These are phyloP conservation scores for Oeneis ivallda DNA, from an alignment of 2,888 invertebrate species.

Conservation along the genomic window DNA sequence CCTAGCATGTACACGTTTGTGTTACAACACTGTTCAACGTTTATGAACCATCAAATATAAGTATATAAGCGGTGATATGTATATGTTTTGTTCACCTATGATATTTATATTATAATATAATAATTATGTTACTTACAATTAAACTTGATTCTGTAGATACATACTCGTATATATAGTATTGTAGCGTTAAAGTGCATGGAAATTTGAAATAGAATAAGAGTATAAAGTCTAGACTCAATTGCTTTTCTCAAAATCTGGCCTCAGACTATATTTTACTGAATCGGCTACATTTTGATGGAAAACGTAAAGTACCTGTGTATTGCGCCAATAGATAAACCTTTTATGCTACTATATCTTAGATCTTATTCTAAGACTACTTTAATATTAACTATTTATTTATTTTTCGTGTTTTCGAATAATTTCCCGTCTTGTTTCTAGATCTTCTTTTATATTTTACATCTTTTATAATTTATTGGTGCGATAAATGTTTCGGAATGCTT, in stretches of 20 bases:
- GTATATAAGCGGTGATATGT: slow-evolving; percentile 59
- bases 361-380: slow-evolving; percentile 31
- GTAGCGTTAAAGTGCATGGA: slow-evolving; percentile 46
- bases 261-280: slow-evolving; percentile 51
- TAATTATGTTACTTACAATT: slow-evolving; percentile 46
- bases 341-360: slow-evolving; percentile 26
- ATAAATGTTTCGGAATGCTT: slow-evolving; percentile 55
- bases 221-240: slow-evolving; percentile 54
- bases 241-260: slow-evolving; percentile 65
- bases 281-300: slow-evolving; percentile 61
- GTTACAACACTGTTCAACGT: too few relatives aligned
- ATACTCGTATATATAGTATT: too few relatives aligned
- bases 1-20: slow-evolving; percentile 45
- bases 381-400: slow-evolving; percentile 34
- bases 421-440: slow-evolving; percentile 30
- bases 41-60: slow-evolving; percentile 53
- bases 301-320: slow-evolving; percentile 71
- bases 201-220: slow-evolving; percentile 54
- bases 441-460: slow-evolving; percentile 39
- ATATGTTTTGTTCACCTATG: slow-evolving; percentile 62
- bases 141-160: slow-evolving; percentile 54
- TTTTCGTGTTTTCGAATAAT: slow-evolving; percentile 38
- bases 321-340: slow-evolving; percentile 67
- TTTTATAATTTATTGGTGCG: slow-evolving; percentile 58
- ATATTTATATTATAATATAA: slow-evolving; percentile 56